Evolutionary conservation across 2,113 vertebrate genomes (phyloP), one percentile per base, ranked within the genome.

Genomic region (Alces alces): DNA sequence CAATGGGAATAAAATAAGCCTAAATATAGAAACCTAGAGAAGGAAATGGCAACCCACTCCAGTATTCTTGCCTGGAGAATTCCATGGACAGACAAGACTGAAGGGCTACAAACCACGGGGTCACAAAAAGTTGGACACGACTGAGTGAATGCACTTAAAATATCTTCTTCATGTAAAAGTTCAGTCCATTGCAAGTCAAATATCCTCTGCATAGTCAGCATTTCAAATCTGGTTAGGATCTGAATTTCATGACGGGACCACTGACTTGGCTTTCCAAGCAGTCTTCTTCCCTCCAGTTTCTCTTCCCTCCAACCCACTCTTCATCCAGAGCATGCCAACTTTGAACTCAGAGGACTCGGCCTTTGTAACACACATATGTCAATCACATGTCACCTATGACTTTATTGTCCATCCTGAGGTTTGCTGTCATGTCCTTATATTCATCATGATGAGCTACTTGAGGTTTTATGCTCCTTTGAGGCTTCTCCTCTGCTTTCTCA

Each of bases 61-160:
- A n/a, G 16, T 66, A 66, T n/a, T 36, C n/a, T 36, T 36, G 64
- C 17, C 64, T 70, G n/a, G n/a, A 70, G 64, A n/a, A 36, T 36
- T 70, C 17, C 9, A 70, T 5, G 64, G n/a, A 70, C 17, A 70
- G 64, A 70, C 2, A 1, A 70, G 17, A 17, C n/a, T 70, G 64
- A 70, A 36, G 9, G 64, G 17, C n/a, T 70, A 21, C 17, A 70
- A 70, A 4, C 64, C n/a, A 70, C 21, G 17, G 64, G n/a, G 64
- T 70, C 64, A 36, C n/a, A 70, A 36, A 66, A 66, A 36, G 33
- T 66, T 66, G 17, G 33, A 36, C 33, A 66, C 0, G 8, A 9
- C n/a, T 11, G n/a, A 70, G 64, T 36, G n/a, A 93, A 89, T 89
- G 45, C 23, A 84, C n/a, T 94, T 84, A 92, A 94, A 66, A n/a